Percentiles rank a stretch among this genome's conserved stretches.
Evolutionary conservation across 2,888 invertebrate species (phyloP).

Genomic region (Cotesia congregata): DNA sequence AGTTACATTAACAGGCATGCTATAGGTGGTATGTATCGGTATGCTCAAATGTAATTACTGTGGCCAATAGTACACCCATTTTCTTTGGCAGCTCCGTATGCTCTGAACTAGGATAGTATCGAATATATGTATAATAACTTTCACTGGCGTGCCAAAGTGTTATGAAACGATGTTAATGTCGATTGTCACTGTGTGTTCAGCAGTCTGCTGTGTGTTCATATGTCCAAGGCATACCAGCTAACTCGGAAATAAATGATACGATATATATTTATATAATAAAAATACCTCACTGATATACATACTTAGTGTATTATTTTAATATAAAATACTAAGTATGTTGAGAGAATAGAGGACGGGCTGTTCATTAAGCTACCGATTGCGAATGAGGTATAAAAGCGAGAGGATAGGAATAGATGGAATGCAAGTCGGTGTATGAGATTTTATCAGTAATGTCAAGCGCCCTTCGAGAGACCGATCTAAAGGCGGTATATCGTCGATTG

Average conservation of each 20-base stretch:
- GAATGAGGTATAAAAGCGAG: conserved; percentile 28
- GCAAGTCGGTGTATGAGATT: conserved; percentile 34
- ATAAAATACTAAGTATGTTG: background rate
- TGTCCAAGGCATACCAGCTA: background rate
- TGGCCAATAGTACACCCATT: background rate
- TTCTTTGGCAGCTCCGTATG: background rate
- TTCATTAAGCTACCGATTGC: conserved; percentile 33
- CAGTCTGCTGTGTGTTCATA: conserved; percentile 22
- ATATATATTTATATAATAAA: background rate
- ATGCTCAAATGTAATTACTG: background rate
- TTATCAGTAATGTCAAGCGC: conserved; percentile 37
- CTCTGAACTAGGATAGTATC: conserved; percentile 6
- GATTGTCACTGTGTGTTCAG: conserved; percentile 28
- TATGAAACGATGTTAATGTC: conserved; percentile 27
- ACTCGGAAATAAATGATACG: conserved; percentile 8
- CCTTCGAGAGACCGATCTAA: conserved; percentile 34
- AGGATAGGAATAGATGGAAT: conserved; percentile 32
- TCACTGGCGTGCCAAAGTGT: conserved; percentile 24
- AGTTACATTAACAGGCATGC: too few species aligned
- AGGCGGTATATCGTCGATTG: conserved; percentile 38
- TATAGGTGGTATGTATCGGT: too few species aligned
- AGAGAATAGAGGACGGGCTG: conserved; percentile 11
- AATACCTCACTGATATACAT: background rate
- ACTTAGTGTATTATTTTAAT: background rate
- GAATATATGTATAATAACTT: conserved; percentile 26